phyloP scores from a whole-genome alignment of 1,140 invertebrate genomes.

The Agraylea sexmaculata region DNA sequence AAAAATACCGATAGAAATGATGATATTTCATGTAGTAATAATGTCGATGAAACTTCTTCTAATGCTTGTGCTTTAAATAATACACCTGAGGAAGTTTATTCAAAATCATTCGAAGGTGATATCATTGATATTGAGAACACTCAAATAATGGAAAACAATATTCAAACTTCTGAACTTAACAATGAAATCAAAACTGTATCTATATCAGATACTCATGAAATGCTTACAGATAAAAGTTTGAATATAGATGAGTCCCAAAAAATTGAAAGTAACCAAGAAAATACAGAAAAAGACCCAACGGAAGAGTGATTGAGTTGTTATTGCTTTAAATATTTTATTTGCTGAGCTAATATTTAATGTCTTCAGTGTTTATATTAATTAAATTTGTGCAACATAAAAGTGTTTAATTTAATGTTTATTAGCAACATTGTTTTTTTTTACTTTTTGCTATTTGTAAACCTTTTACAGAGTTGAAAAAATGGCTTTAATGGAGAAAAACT shows the following conservation, averaged over 20 bases:
- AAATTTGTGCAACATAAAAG: slow-evolving; percentile 13
- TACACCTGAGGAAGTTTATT: no score
- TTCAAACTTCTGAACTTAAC: no score
- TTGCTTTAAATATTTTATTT: neutral
- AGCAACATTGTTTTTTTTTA: no score
- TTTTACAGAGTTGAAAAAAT: slow-evolving; percentile 41
- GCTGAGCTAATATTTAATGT: neutral
- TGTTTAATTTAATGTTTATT: slow-evolving; percentile 1
- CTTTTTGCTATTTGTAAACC: neutral
- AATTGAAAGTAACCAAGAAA: no score
- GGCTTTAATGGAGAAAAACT: slow-evolving; percentile 43
- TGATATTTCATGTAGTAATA: slow-evolving; percentile 30
- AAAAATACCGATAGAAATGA: slow-evolving; percentile 26
- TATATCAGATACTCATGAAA: no score
- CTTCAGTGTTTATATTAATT: neutral
- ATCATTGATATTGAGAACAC: no score
- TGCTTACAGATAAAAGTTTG: no score
- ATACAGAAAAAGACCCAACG: neutral
- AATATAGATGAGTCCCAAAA: no score
- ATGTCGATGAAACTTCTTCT: slow-evolving; percentile 31
- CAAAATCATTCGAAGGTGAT: no score
- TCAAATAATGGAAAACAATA: no score
- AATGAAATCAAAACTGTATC: no score
- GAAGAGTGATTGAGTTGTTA: neutral
- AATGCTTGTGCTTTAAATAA: slow-evolving; percentile 29